Evolutionary conservation across 2,888 invertebrate species (phyloP), one percentile per base, ranked within the genome.

Genomic region (Aspidiotus rigidus): DNA sequence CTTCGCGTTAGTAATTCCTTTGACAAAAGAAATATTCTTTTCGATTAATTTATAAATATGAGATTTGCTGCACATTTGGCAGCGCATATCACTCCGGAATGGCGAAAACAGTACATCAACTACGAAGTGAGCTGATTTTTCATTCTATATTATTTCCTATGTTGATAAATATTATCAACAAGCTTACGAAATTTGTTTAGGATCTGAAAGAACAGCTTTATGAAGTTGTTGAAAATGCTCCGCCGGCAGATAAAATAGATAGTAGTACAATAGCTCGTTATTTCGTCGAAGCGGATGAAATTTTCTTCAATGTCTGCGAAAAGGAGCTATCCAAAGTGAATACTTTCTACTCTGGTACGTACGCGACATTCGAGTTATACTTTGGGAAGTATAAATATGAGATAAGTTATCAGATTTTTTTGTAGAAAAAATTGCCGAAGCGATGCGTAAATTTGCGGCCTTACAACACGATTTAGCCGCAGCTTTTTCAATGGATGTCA

Each of bases 51-150:
- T 28, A 28, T 28, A 28, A 28, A 28, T 28, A 93, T 93, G 93
- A 93, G 93, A 82, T 93, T 93, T 77, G 88, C 92, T 11, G 91
- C 93, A 79, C 92, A 93, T 80, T 81, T 93, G 72, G 82, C 86
- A 54, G 90, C 91, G 54, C 93, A 93, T 77, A 89, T 93, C 73
- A 93, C 93, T 69, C 93, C 93, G 71, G 93, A 93, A 83, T 93
- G 93, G 93, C 83, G 92, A 74, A 93, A 91, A 77, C 93, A 93
- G 77, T 93, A 85, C 73, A 86, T 86, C 75, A 85, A 83, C 77
- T 87, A 86, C 80, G 86, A 86, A 83, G 86, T 86, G 78, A 76
- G 74, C 72, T 28, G 28, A 28, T 28, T 28, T 28, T 28, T 28
- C 28, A 5, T 28, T 28, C 28, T 28, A 1, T 28, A 1, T 1